Conservation (phyloP, 2,797 vertebrate species). For the Macrochelys suwanniensis region DNA sequence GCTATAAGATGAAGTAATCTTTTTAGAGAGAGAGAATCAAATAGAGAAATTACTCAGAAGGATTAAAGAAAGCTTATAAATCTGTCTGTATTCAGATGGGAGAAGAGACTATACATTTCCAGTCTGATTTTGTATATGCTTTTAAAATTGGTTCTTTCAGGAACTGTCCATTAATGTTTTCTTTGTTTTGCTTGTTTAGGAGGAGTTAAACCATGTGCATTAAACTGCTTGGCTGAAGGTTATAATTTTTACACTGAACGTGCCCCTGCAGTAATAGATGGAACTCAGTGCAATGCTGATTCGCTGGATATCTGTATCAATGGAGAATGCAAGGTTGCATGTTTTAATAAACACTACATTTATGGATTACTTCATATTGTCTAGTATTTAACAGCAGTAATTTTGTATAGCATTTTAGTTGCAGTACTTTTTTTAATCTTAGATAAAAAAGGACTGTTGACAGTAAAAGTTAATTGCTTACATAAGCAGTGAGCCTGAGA, state of each 20-base stretch:
- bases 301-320: constrained; percentile 99
- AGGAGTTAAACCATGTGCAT: constrained; percentile 97
- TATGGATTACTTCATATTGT: not conserved
- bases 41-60: not conserved
- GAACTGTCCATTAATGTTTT: constrained; percentile 18
- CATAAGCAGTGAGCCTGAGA: not conserved
- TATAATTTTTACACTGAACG: constrained; percentile 99
- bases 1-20: not conserved
- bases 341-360: constrained; percentile 34
- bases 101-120: constrained; percentile 12
- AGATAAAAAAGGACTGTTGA: not conserved
- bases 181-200: constrained; percentile 82
- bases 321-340: constrained; percentile 96
- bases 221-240: constrained; percentile 98
- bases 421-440: not conserved
- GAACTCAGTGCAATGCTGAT: constrained; percentile 95
- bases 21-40: constrained; percentile 16
- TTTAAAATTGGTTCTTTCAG: constrained; percentile 3
- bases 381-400: not conserved
- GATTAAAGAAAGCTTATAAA: not conserved
- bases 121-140: not conserved
- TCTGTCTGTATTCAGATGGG: not conserved
- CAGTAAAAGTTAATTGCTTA: not conserved
- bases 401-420: not conserved
- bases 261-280: constrained; percentile 95